Base-by-base conservation (phyloP, 2,797 vertebrate genomes). In the Tiaroga cobitis region DNA sequence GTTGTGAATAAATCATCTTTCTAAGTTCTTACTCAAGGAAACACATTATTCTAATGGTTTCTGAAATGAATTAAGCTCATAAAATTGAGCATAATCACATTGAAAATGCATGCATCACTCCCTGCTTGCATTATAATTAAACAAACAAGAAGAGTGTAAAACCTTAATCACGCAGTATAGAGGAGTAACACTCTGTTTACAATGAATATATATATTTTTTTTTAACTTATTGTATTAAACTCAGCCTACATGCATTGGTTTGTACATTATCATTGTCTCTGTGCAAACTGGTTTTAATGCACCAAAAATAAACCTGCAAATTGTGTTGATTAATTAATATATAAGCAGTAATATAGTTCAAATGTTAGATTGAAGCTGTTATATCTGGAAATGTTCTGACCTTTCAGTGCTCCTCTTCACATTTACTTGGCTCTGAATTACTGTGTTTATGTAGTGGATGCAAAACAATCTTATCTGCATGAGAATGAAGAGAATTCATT, bases 381-480 rank as follows among this genome's bases (percentile, higher is more conserved):
- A 65, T 49, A 2, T 18, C 6, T 59, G 63, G 49, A n/a, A 85
- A 85, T 76, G 72, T 68, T 78, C 43, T 29, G 63, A 82, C 73
- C 74, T 72, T 81, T 63, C 16, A 18, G 37, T 32, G 68, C 59
- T 43, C 16, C n/a, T 37, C 82, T 80, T 63, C 54, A 32, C 56
- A 32, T 61, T 80, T 83, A 79, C 89, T 91, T 88, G 43, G 67
- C 70, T 80, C 15, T 85, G 39, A 56, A 19, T 80, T 56, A 6
- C 18, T 54, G 75, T 54, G 16, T 73, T 16, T 78, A 61, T 51
- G 8, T 51, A 3, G 2, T 19, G 15, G 37, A 63, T 4, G 16
- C 13, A 63, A 63, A 78, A 78, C 54, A 61, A 19, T 78, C 15
- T 18, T 2, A 41, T 59, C 49, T 26, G 54, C 8, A 26, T 2